Conservation (phyloP, 2,797 vertebrate genomes). For the Myripristis murdjan region DNA sequence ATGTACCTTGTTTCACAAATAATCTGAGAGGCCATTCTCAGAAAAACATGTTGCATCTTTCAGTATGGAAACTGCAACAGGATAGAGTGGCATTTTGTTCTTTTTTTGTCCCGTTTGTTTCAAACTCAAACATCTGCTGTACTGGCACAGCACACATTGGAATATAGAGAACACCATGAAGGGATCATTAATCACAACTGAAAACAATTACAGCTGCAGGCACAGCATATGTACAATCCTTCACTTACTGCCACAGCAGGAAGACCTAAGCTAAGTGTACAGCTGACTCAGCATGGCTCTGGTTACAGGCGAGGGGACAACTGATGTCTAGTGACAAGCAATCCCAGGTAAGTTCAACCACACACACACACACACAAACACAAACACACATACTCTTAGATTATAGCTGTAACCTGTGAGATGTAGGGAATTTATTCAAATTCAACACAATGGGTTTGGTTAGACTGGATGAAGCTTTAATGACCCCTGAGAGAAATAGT, state of each 20-base stretch:
- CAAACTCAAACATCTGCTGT: neutral
- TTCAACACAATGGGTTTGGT: conserved; percentile 18
- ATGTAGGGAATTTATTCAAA: conserved; percentile 3
- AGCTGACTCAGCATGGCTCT: conserved; percentile 42
- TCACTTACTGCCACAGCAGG: conserved; percentile 24
- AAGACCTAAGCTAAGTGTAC: conserved; percentile 11
- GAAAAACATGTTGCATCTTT: conserved; percentile 1
- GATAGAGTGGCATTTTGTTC: conserved; percentile 5
- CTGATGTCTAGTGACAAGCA: conserved; percentile 3
- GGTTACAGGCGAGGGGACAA: conserved; percentile 2
- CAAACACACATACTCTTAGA: conserved; percentile 6
- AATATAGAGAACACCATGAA: conserved; percentile 14
- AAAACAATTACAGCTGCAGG: conserved; percentile 33
- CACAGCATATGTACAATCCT: conserved; percentile 1
- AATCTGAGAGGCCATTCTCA: neutral
- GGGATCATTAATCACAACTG: conserved; percentile 50
- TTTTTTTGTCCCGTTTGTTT: conserved; percentile 19
- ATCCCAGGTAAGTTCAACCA: neutral
- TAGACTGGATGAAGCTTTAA: conserved; percentile 14
- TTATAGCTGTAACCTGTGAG: neutral
- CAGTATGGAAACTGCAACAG: conserved; percentile 3
- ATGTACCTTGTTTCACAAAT: neutral
- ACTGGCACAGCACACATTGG: conserved; percentile 26
- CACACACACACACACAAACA: conserved; percentile 15
- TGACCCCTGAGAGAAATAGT: conserved; percentile 6